Conservation (phyloP, 2,797 vertebrate genomes). For the Avahi laniger region DNA sequence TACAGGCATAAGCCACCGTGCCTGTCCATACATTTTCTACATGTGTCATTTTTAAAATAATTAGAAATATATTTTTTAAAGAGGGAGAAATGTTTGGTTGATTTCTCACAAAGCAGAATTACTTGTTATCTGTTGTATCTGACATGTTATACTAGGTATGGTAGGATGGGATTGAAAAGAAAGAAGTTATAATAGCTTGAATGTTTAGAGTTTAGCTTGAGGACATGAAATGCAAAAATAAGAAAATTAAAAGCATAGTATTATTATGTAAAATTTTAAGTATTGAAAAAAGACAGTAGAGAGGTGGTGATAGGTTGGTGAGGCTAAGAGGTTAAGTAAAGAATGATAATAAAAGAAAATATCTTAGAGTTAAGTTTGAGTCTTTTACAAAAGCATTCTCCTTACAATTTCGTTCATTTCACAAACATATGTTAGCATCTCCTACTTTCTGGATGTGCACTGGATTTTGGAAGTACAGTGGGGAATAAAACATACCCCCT, state of each 20-base stretch:
- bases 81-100: neutral
- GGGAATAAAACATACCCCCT: neutral
- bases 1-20: neutral
- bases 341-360: neutral
- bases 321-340: neutral
- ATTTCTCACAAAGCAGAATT: neutral
- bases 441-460: neutral
- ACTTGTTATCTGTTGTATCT: neutral
- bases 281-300: neutral
- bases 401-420: neutral
- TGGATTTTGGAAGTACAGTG: neutral
- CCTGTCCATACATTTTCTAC: neutral
- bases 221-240: neutral
- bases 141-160: neutral
- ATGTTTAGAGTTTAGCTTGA: slow-evolving; percentile 15
- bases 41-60: neutral
- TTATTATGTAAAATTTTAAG: neutral
- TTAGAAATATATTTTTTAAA: slow-evolving; percentile 2
- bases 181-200: neutral
- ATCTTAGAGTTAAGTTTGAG: neutral
- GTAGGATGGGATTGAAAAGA: neutral
- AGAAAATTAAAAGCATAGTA: neutral
- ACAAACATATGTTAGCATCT: neutral
- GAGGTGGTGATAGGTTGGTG: neutral
- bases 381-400: neutral